phyloP scores from a whole-genome alignment of 2,888 invertebrate species.

The Tipula vernalis region DNA sequence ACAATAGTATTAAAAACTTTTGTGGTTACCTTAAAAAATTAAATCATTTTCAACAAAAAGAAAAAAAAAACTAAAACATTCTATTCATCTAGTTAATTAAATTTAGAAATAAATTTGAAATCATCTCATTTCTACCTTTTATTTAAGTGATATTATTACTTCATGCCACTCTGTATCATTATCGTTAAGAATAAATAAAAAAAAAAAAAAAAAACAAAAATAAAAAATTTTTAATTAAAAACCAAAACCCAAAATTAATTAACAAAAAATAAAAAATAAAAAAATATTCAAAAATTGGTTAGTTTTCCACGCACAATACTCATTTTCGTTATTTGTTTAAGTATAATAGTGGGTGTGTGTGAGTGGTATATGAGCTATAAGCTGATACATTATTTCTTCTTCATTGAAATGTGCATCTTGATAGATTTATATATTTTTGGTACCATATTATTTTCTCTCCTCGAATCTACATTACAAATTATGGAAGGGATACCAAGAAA shows the following conservation, averaged over 20 bases:
- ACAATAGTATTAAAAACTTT: background rate
- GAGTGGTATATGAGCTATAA: background rate
- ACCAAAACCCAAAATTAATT: background rate
- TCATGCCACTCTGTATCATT: constrained; percentile 4
- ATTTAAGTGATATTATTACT: background rate
- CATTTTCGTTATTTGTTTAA: background rate
- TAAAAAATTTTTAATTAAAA: background rate
- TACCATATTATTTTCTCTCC: background rate
- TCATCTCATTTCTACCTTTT: background rate
- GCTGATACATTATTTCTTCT: background rate
- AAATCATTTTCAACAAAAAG: background rate
- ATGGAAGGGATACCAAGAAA: background rate
- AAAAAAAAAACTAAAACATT: background rate
- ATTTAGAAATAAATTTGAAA: background rate
- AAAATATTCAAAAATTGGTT: background rate
- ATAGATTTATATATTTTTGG: background rate
- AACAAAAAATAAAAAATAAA: background rate
- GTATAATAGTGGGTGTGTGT: background rate
- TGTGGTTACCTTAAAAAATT: background rate
- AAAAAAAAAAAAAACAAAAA: background rate
- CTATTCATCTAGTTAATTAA: background rate
- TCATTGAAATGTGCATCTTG: background rate
- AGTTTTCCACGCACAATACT: background rate
- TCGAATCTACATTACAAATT: background rate
- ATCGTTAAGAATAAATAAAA: background rate